Evolutionary conservation across 1,140 invertebrate species (phyloP), one percentile per base, ranked within the genome.

Genomic region (Stegodyphus dumicola): DNA sequence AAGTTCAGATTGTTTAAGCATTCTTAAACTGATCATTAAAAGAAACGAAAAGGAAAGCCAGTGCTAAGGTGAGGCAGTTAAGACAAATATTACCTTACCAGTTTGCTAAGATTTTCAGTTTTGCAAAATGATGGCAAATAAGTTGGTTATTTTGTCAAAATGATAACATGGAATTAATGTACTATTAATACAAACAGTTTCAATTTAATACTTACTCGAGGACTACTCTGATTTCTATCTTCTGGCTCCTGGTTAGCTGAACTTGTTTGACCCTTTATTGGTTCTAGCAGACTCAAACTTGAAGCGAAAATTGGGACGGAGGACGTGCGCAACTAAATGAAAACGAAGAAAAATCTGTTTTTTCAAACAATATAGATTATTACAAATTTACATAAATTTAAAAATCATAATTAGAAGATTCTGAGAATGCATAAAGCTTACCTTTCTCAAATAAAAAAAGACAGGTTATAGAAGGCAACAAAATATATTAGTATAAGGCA

Each of bases 231-330:
- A 52, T 64, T 53, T 69, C 18, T 86, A 64, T 76, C 53, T 69
- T 86, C 81, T 60, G 64, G 54, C 15, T 78, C 76, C 49, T 60
- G 75, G 52, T 77, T 86, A 78, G 70, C 76, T 79, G 77, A 69
- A 51, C 53, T 78, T 86, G 73, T 17, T n/a, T 64, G 76, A 54
- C 79, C 81, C 64, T 86, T 87, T 33, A 83, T 71, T 51, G 87
- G 87, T 49, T 87, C 87, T 52, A 87, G 71, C 17, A 87, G 79
- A 60, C 87, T 85, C 52, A 87, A 79, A 73, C 87, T 64, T 80
- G 85, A 87, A 54, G 87, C 87, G 56, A 86, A 87, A 33, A 87
- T 77, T 73, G 87, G 87, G 70, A 87, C 81, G 78, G 87, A 86
- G 33, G 87, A 80, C 54, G 85, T 87, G 60, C 87, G 77, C 66